Base-by-base conservation (phyloP, 2,888 invertebrate genomes). In the Erannis defoliaria region DNA sequence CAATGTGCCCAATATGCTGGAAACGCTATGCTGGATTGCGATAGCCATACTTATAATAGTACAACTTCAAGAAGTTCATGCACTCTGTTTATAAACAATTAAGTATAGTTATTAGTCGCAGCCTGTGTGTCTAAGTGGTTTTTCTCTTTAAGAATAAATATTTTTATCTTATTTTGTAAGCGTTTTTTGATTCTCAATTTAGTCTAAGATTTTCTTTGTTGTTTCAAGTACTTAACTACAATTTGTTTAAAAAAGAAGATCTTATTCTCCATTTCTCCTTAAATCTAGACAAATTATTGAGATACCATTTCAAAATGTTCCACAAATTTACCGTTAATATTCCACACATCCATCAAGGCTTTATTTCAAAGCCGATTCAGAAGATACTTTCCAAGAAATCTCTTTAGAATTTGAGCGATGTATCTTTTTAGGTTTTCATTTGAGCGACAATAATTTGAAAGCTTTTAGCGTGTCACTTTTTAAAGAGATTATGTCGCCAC, bases 381-480 rank as follows among this genome's bases (percentile, higher is more conserved):
- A 26, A 35, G 49, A 43, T 50, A 50, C 23, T 31, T 49, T 23
- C 14, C 10, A 18, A 18, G 33, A 55, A 26, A 42, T 58, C 51
- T 57, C 33, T 40, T 51, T 31, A 43, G 42, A 31, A 48, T 60
- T 59, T 42, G 23, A 54, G 54, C 48, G 60, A 53, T 48, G 40
- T 35, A 42, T 55, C 45, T 55, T 50, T 38, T 50, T 31, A 60
- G 43, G 21, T 37, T 55, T 61, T 51, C 23, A 50, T 51, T 55
- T 45, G 51, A 51, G 55, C 61, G 26, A 26, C 53, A 55, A 67
- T 67, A 35, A 62, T 54, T 59, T 43, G 42, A 64, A 62, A 56
- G 64, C 54, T 58, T 58, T 56, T 45, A 51, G 31, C 26, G 50
- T 49, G 58, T 55, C 58, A 62, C 55, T 49, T 43, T 40, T 37